These are phyloP conservation scores for Gymnocheta viridis DNA, from an alignment of 2,888 invertebrate genomes.

Conservation along the genomic window DNA sequence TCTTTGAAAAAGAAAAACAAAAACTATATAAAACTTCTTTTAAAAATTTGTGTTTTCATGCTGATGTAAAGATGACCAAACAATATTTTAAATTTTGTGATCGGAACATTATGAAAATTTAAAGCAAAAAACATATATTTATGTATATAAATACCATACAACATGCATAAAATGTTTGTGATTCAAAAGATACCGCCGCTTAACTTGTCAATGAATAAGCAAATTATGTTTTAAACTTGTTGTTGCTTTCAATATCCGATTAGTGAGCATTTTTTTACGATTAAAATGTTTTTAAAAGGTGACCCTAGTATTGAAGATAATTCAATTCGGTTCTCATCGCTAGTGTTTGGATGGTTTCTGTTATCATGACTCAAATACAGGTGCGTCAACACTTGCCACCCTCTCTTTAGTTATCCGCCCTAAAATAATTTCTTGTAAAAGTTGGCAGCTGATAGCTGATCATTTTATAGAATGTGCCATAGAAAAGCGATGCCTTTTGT, in stretches of 20 bases:
- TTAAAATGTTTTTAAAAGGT: conserved; percentile 48
- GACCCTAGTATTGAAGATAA: conserved; percentile 48
- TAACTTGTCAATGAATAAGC: conserved; percentile 68
- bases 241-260: conserved; percentile 26
- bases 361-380: conserved; percentile 55
- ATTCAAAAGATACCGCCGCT: conserved; percentile 66
- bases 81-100: conserved; percentile 67
- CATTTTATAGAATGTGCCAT: conserved; percentile 51
- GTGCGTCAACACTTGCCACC: conserved; percentile 69
- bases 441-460: conserved; percentile 58
- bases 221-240: conserved; percentile 60
- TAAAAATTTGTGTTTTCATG: conserved; percentile 40
- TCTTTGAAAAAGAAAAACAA: not conserved
- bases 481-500: conserved; percentile 33
- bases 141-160: conserved; percentile 8
- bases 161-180: conserved; percentile 35
- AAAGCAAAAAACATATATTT: not conserved
- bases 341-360: conserved; percentile 24
- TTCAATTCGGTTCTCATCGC: conserved; percentile 37
- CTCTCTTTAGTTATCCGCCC: conserved; percentile 54
- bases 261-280: conserved; percentile 21
- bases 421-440: conserved; percentile 50
- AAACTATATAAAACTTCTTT: conserved; percentile 11
- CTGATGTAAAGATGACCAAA: conserved; percentile 69
- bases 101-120: conserved; percentile 58